Evolutionary conservation across 2,113 vertebrate genomes (phyloP), one percentile per base, ranked within the genome.

Genomic region (Toxotes chatareus): DNA sequence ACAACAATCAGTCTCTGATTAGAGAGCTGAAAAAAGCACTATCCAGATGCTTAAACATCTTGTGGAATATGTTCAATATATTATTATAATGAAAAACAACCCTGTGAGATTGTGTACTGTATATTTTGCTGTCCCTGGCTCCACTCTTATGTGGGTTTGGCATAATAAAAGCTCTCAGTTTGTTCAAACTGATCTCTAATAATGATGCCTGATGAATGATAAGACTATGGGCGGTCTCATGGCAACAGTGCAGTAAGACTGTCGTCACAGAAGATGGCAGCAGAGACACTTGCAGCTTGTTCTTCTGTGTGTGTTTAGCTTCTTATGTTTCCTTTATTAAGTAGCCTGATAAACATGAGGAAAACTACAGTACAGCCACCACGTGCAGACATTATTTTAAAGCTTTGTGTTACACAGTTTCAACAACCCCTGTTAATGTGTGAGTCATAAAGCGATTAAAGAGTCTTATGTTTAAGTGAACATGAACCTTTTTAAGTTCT

Each of bases 191-290:
- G 65, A 57, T 49, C 21, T 56, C 70, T 21, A 10, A 23, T 31
- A 27, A 14, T 4, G 32, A 31, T 53, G 7, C 3, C 42, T 83
- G 44, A 0, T 51, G 46, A 74, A 36, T 27, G 62, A 47, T 46
- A 47, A 47, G 16, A 17, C 49, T 8, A 5, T 49, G 4, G 46
- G 7, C 4, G 40, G 11, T 44, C 34, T 36, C 47, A 56, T 57
- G 34, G 53, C 57, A 71, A 46, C 7, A 9, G 13, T 88, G 88
- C 59, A 90, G 69, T 89, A 38, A 42, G 23, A 46, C 38, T 59
- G 32, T 71, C 79, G 17, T 53, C 16, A 61, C 86, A 83, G 73
- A 21, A 88, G 91, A 82, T 87, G 90, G 89, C 82, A 85, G 87
- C 86, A 93, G 57, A 86, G 42, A 80, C 14, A 1, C 51, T 76